These are phyloP conservation scores for Eupithecia insigniata DNA, from an alignment of 2,888 invertebrate species.

Conservation along the genomic window DNA sequence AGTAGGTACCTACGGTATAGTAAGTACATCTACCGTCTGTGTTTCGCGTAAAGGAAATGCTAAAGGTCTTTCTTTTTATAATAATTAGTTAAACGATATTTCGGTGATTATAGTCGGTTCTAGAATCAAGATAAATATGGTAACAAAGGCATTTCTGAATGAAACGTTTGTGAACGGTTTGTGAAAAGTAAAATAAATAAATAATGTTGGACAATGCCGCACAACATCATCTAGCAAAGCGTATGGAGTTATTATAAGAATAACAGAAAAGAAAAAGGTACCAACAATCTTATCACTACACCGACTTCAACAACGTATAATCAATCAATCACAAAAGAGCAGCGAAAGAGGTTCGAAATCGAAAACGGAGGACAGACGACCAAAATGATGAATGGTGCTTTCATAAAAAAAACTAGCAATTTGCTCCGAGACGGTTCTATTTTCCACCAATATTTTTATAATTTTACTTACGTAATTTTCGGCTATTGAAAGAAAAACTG, in stretches of 20 bases:
- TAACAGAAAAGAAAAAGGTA: not conserved
- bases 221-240: too few relatives aligned
- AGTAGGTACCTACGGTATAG: not conserved
- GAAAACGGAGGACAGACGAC: not conserved
- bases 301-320: not conserved
- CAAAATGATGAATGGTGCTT: not conserved
- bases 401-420: too few relatives aligned
- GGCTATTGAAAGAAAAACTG: not conserved
- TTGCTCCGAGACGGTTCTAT: not conserved
- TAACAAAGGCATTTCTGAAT: too few relatives aligned
- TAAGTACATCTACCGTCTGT: not conserved
- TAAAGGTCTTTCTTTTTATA: too few relatives aligned
- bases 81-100: too few relatives aligned
- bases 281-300: not conserved
- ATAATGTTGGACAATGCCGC: too few relatives aligned
- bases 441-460: not conserved
- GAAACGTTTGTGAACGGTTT: too few relatives aligned
- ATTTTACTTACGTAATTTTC: not conserved
- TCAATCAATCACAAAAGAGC: not conserved
- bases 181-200: too few relatives aligned
- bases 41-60: not conserved
- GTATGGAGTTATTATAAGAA: too few relatives aligned
- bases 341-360: not conserved
- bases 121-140: too few relatives aligned
- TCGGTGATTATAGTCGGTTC: too few relatives aligned